These are phyloP conservation scores for Parelbella ahira DNA, from an alignment of 2,888 invertebrate genomes.

Conservation along the genomic window DNA sequence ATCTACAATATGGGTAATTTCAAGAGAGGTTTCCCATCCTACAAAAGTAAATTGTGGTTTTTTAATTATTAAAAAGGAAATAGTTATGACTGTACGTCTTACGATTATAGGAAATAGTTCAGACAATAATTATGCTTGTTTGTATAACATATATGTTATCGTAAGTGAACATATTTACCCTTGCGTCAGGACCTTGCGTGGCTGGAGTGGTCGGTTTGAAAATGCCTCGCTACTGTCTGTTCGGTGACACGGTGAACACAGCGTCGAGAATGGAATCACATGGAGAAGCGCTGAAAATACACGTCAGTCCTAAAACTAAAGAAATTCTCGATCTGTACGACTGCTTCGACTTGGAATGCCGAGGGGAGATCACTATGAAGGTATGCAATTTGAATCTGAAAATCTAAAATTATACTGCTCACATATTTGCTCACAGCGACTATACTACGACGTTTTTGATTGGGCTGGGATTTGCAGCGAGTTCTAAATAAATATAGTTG, in stretches of 20 bases:
- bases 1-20: too few relatives aligned
- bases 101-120: too few relatives aligned
- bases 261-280: conserved; percentile 95
- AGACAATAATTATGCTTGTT: too few relatives aligned
- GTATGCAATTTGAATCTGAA: conserved; percentile 65
- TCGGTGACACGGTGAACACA: conserved; percentile 95
- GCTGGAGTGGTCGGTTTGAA: conserved; percentile 95
- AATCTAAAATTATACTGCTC: conserved; percentile 18
- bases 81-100: too few relatives aligned
- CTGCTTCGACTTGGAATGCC: conserved; percentile 89
- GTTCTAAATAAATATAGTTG: too few relatives aligned
- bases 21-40: too few relatives aligned
- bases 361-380: conserved; percentile 96
- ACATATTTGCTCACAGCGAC: not conserved
- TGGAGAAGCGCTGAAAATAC: conserved; percentile 93
- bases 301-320: conserved; percentile 94
- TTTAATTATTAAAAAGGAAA: too few relatives aligned
- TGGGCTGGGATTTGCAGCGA: conserved; percentile 14
- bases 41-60: too few relatives aligned
- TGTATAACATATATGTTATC: not conserved
- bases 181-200: conserved; percentile 84
- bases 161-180: not conserved
- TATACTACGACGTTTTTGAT: conserved; percentile 4
- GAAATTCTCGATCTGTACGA: conserved; percentile 91
- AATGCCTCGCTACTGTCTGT: conserved; percentile 96